These are phyloP conservation scores for Hymenochirus boettgeri DNA, from an alignment of 2,113 vertebrate genomes.

Conservation along the genomic window DNA sequence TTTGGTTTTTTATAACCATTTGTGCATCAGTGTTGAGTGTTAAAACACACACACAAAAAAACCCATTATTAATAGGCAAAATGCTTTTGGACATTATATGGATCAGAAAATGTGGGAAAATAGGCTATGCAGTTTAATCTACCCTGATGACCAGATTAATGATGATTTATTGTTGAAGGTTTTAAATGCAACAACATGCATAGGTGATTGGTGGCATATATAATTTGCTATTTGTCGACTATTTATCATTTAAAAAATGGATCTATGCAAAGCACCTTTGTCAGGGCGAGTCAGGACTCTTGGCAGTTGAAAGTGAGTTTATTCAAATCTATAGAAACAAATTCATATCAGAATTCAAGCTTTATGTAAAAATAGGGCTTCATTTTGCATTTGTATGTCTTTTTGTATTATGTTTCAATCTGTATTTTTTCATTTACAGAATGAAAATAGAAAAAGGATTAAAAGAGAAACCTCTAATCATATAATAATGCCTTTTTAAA, in stretches of 20 bases:
- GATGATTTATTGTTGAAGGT: constrained; percentile 28
- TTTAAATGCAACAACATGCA: constrained; percentile 26
- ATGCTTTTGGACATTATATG: constrained; percentile 34
- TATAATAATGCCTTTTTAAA: too few species aligned
- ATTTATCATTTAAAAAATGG: constrained; percentile 46
- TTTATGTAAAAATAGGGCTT: constrained; percentile 30
- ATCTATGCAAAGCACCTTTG: constrained; percentile 48
- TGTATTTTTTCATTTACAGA: constrained; percentile 1
- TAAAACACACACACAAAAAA: constrained; percentile 32
- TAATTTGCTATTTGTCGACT: constrained; percentile 46
- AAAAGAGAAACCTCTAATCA: too few species aligned
- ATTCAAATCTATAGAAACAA: constrained; percentile 42
- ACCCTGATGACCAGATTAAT: constrained; percentile 29
- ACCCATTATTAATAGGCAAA: constrained; percentile 32
- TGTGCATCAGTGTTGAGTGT: constrained; percentile 19
- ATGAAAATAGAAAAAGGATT: too few species aligned
- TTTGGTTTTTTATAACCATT: too few species aligned
- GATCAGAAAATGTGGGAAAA: constrained; percentile 39
- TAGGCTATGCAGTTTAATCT: constrained; percentile 35
- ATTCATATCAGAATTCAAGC: constrained; percentile 42
- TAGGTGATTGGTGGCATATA: constrained; percentile 36
- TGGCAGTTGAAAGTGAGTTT: constrained; percentile 47
- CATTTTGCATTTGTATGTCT: constrained; percentile 36
- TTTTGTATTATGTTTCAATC: constrained; percentile 16
- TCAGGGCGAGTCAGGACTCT: constrained; percentile 46